Conservation (phyloP, 2,113 vertebrate species). For the Indicator maculatus region DNA sequence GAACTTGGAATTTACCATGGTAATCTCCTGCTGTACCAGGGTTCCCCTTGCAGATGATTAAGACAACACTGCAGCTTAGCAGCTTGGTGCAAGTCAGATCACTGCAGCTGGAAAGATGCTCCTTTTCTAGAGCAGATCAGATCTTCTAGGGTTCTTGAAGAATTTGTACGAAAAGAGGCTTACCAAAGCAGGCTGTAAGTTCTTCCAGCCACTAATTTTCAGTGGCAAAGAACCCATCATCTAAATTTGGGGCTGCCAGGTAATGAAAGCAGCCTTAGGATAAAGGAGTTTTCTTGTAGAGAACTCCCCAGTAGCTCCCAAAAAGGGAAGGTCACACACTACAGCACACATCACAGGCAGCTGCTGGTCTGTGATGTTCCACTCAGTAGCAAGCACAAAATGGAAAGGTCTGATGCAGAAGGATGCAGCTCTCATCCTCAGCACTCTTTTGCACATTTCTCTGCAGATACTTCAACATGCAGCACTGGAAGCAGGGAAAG, state of each 20-base stretch:
- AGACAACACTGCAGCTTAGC: neutral
- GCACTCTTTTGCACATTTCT: neutral
- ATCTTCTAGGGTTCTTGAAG: neutral
- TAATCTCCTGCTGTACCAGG: neutral
- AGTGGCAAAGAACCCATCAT: neutral
- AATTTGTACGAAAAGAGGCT: neutral
- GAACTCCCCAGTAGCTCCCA: neutral
- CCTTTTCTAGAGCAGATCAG: neutral
- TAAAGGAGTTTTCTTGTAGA: neutral
- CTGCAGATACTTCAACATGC: neutral
- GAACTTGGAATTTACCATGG: constrained; percentile 22
- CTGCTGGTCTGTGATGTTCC: constrained; percentile 11
- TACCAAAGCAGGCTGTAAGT: neutral
- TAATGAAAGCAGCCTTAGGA: neutral
- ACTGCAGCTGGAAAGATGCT: neutral
- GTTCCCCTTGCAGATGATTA: neutral
- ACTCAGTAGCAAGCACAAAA: constrained; percentile 19
- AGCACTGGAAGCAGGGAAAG: neutral
- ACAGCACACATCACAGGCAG: constrained; percentile 36
- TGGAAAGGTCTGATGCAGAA: constrained; percentile 9
- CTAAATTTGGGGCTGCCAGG: neutral
- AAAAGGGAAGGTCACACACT: constrained; percentile 22
- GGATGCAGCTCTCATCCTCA: neutral
- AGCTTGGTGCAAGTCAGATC: neutral
- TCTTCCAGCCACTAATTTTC: neutral